phyloP scores from a whole-genome alignment of 2,797 vertebrate genomes.

The Ctenopoma multispine region DNA sequence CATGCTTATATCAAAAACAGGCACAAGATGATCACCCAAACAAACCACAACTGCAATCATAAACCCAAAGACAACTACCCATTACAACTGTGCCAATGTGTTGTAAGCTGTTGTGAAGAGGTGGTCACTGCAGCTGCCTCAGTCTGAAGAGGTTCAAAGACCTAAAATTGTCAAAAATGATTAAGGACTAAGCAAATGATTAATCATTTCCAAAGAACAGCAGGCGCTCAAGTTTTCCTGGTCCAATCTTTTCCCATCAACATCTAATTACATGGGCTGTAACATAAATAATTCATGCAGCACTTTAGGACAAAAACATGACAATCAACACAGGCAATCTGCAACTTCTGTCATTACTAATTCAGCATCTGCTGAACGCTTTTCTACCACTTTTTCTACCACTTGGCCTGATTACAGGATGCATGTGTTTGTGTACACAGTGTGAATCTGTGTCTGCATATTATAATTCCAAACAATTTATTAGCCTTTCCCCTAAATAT shows the following conservation, averaged over 20 bases:
- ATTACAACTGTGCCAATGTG: conserved; percentile 29
- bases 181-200: conserved; percentile 53
- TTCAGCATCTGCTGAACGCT: conserved; percentile 66
- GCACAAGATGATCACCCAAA: conserved; percentile 34
- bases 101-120: conserved; percentile 27
- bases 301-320: conserved; percentile 77
- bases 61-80: conserved; percentile 9
- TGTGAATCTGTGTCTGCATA: conserved; percentile 21
- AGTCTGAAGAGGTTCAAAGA: conserved; percentile 37
- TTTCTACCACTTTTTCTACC: conserved; percentile 39
- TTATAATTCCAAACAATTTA: conserved; percentile 36
- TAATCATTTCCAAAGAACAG: conserved; percentile 56
- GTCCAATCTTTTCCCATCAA: conserved; percentile 64
- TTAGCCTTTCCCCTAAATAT: conserved; percentile 2
- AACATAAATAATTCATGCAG: conserved; percentile 82
- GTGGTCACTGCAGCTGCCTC: conserved; percentile 1
- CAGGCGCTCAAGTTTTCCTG: conserved; percentile 41
- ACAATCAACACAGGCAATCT: conserved; percentile 75
- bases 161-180: conserved; percentile 54
- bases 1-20: conserved; percentile 50
- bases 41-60: conserved; percentile 42
- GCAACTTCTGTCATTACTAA: conserved; percentile 74
- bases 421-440: conserved; percentile 22
- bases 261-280: conserved; percentile 63
- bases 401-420: conserved; percentile 55